These are phyloP conservation scores for Urocynchramus pylzowi DNA, from an alignment of 2,113 vertebrate genomes.

Conservation along the genomic window DNA sequence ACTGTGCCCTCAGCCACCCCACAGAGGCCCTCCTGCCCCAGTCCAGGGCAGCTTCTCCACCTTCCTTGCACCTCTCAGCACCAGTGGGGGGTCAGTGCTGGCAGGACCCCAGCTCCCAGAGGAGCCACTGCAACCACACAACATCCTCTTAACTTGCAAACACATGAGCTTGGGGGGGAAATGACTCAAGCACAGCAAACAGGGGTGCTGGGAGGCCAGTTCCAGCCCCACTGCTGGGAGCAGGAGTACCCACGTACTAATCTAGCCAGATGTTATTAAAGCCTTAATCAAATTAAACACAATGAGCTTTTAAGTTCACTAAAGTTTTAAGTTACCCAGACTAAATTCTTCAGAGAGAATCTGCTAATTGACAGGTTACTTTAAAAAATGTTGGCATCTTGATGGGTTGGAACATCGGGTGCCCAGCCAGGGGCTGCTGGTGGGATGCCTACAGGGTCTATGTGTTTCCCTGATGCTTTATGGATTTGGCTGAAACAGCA, in stretches of 20 bases:
- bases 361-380: background rate
- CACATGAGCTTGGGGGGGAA: fast-evolving
- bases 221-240: background rate
- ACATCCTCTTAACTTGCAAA: background rate
- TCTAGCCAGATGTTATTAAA: background rate
- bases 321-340: background rate
- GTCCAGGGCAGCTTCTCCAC: background rate
- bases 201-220: fast-evolving
- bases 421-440: background rate
- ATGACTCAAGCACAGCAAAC: background rate
- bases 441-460: background rate
- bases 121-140: background rate
- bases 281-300: background rate
- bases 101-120: background rate
- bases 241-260: background rate
- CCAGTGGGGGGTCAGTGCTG: fast-evolving
- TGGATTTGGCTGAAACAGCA: background rate
- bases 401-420: background rate
- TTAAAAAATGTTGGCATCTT: background rate
- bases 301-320: background rate
- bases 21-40: background rate
- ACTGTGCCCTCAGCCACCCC: background rate
- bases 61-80: fast-evolving
- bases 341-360: background rate
- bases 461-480: background rate